These are phyloP conservation scores for Phyllostomus hastatus DNA, from an alignment of 2,113 vertebrate genomes.

Conservation along the genomic window DNA sequence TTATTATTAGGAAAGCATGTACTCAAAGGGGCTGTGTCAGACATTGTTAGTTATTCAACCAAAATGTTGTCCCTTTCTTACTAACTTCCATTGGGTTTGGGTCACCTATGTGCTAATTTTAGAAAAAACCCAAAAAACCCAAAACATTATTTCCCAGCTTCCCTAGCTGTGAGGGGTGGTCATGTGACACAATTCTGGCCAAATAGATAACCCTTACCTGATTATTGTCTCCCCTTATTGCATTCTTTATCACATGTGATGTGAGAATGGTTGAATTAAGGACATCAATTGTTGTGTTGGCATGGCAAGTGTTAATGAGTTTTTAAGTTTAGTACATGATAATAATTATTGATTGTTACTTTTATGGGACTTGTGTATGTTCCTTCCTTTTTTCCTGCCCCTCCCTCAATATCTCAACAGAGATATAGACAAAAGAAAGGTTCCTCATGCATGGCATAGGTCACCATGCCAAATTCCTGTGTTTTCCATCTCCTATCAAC, in stretches of 20 bases:
- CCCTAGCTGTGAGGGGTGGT: neutral
- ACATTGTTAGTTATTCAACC: neutral
- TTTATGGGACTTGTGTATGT: neutral
- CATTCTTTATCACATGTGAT: neutral
- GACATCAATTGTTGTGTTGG: neutral
- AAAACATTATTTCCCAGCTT: neutral
- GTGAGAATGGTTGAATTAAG: neutral
- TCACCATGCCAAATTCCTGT: neutral
- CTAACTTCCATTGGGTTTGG: neutral
- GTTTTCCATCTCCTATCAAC: neutral
- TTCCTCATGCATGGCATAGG: fast-evolving
- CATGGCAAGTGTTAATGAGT: neutral
- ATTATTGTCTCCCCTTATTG: neutral
- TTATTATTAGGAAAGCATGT: neutral
- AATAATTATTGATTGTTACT: neutral
- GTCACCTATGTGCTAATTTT: neutral
- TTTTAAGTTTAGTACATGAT: neutral
- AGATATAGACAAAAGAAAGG: neutral
- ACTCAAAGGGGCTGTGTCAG: neutral
- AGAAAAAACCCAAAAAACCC: neutral
- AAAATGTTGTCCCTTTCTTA: neutral
- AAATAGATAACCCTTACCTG: neutral
- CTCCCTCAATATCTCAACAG: neutral
- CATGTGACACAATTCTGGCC: neutral
- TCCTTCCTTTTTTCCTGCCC: neutral